Base-by-base conservation (phyloP, 2,113 vertebrate species). In the Megaptera novaeangliae region DNA sequence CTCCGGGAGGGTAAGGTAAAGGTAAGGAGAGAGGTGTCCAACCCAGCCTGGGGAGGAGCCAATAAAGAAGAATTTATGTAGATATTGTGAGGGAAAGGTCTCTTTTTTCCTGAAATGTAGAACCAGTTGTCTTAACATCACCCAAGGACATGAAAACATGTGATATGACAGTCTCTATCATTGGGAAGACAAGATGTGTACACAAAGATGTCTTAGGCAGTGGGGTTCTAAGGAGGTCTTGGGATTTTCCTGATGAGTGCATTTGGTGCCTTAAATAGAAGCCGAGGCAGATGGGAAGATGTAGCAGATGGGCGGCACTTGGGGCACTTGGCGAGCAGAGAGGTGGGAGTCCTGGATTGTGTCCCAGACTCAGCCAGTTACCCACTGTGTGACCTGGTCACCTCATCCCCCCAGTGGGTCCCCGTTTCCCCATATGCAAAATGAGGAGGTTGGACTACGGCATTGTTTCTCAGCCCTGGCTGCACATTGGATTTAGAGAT, bases 181-280 rank as follows among this genome's bases (percentile, higher is more conserved):
- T 21, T 61, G 88, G 77, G 57, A 91, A 64, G 88, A 39, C 68
- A 66, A 95, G 84, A 41, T 57, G 69, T 14, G 20, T 46, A 3
- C n/a, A 25, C n/a, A 41, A 74, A 84, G 61, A 23, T 75, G 46
- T 86, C 78, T 92, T 66, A 46, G 72, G 90, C 83, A 41, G 66
- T 15, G 31, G 57, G 34, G 46, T 82, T 75, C 29, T 36, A 41
- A 94, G 93, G 52, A 94, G 85, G 78, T 75, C 66, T 81, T 86
- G 93, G 81, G 91, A 55, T 95, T 97, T 92, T 97, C 93, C 96
- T n/a, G 61, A 89, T 77, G 49, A 92, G 63, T 77, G 71, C 78
- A 6, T 88, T 68, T 78, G 88, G 74, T 90, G 87, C 95, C 87
- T 91, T 89, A 97, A 96, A 94, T 96, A 96, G 97, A 95, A 92